Percentiles rank a stretch among this genome's conserved stretches.
Conservation (phyloP, 2,113 vertebrate genomes). For the Glaucomys volans region DNA sequence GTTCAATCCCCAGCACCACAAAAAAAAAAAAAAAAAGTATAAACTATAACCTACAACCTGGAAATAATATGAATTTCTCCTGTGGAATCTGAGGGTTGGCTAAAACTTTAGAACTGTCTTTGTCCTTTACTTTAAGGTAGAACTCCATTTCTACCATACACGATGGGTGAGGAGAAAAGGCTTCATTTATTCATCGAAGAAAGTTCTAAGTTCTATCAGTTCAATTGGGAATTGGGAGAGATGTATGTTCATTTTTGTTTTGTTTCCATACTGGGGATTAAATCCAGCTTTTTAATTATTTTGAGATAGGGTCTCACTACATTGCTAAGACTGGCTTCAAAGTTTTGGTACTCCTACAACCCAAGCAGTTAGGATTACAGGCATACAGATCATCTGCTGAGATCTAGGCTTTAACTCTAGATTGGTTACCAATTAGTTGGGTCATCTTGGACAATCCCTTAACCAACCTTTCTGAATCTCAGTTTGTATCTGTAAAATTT, state of each 20-base stretch:
- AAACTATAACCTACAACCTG: not conserved
- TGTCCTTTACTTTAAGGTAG: slow-evolving; percentile 1
- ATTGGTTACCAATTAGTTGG: too few species aligned
- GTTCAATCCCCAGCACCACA: too few species aligned
- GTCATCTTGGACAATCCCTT: too few species aligned
- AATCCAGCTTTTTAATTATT: too few species aligned
- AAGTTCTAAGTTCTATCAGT: not conserved
- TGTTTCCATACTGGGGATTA: too few species aligned
- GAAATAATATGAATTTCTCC: slow-evolving; percentile 21
- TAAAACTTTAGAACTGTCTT: slow-evolving; percentile 21
- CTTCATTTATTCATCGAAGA: not conserved
- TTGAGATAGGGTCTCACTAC: not conserved
- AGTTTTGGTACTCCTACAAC: not conserved
- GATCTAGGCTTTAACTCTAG: too few species aligned
- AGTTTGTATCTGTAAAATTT: not conserved
- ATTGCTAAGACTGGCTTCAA: not conserved
- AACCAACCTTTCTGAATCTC: too few species aligned
- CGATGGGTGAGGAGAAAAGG: not conserved
- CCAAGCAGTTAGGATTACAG: not conserved
- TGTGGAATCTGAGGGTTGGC: not conserved
- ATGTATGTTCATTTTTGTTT: too few species aligned
- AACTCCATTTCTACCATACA: not conserved
- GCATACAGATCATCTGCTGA: not conserved
- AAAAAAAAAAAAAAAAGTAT: too few species aligned
- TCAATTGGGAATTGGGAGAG: not conserved